Base-by-base conservation (phyloP, 1,140 invertebrate genomes). In the Conus betulinus region DNA sequence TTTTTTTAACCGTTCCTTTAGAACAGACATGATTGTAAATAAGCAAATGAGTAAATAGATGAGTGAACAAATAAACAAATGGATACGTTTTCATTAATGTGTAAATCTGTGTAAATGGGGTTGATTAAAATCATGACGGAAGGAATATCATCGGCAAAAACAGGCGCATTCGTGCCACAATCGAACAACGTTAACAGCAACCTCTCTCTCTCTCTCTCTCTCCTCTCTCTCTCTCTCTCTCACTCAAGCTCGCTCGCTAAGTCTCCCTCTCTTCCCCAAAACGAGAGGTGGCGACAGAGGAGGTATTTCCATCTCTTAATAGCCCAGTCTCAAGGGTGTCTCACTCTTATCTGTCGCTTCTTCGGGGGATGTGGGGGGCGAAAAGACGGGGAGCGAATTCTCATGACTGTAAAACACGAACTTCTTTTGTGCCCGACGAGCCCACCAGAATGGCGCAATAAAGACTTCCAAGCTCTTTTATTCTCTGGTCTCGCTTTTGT, bases 361-460 rank as follows among this genome's bases (percentile, higher is more conserved):
- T 23, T 23, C 11, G 6, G 20, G 67, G 67, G 8, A 71, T 71
- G 67, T 7, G 17, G 3, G 67, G 4, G 39, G 39, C 39, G 39
- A 39, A 39, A n/a, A 71, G 20, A 6, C 67, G 23, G 67, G 11
- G 67, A 71, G 20, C 11, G 67, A 71, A n/a, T n/a, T 71, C 6
- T 71, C 67, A 71, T 71, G 67, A 71, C 67, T 71, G 67, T 71
- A 71, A 71, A 71, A 71, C 67, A 20, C 67, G 67, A 71, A 71
- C 67, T 20, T 71, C 67, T 15, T 71, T 71, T 71, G 67, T 71
- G 17, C 67, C 23, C 67, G 11, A 6, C 0, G 20, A 71, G 15
- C 23, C 67, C 13, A 23, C 11, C 67, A 6, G 67, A 71, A 71
- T 71, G 67, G 67, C 67, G 67, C 67, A 71, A 71, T 71, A 71